Evolutionary conservation across 23 tunicate species (phyloP), one percentile per base, ranked within the genome.

Genomic region (Trididemnum clinides): DNA sequence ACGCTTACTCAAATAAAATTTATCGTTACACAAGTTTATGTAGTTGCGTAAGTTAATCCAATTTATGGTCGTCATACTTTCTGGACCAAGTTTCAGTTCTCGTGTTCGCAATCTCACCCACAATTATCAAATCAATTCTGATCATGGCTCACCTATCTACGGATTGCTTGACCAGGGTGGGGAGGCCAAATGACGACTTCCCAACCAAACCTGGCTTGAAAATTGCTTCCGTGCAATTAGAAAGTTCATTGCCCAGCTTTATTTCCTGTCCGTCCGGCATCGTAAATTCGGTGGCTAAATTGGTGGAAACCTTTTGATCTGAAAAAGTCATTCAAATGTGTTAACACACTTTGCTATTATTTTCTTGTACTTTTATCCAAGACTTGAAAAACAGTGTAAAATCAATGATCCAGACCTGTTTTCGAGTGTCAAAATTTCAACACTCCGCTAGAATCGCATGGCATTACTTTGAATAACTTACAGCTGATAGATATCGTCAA

Each of bases 191-290:
- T 21, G 54, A 1, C 22, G 84, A 4, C 3, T 34, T 39, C 18
- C 92, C 89, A 1, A 92, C 84, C 2, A 88, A 38, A 21, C 63
- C 63, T 0, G 97, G 97, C 2, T 38, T 54, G 54, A 87, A 92
- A 6, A 92, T 22, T 0, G 88, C 82, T 36, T 92, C 92, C 39
- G 86, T 31, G 62, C 97, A 92, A 20, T 33, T 25, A 20, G 64
- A 34, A 6, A 92, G 76, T 44, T 92, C 97, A 2, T 69, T 33
- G 1, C 86, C 97, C 12, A 92, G 62, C 19, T 76, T 54, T 0
- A 92, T 75, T 15, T 44, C 72, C 28, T 71, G 77, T 20, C 92
- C 97, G 50, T 92, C 97, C 7, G 97, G 92, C 1, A 92, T 84
- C 19, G 51, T 10, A 37, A 25, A 78, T 31, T 78, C 83, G 12